phyloP scores from a whole-genome alignment of 2,888 invertebrate species.

The Sturmia bella region DNA sequence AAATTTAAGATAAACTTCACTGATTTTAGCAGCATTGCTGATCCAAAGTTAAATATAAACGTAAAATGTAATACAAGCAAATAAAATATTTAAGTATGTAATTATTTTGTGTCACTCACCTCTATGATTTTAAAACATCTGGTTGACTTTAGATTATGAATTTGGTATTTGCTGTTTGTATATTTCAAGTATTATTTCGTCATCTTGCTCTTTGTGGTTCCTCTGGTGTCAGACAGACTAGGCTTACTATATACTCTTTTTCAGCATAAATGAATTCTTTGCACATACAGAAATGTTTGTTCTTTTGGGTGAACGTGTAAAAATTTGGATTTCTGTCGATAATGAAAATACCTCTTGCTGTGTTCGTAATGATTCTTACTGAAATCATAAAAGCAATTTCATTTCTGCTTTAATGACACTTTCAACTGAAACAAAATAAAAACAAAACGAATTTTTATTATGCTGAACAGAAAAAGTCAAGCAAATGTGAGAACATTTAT shows the following conservation, averaged over 20 bases:
- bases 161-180: constrained; percentile 34
- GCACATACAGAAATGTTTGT: not conserved
- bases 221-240: not conserved
- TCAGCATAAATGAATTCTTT: not conserved
- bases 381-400: constrained; percentile 66
- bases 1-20: too few relatives aligned
- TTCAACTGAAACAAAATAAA: constrained; percentile 42
- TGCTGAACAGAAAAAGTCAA: constrained; percentile 3
- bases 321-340: constrained; percentile 41
- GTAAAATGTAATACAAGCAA: too few relatives aligned
- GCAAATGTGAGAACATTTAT: not conserved
- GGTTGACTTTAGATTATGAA: constrained; percentile 4
- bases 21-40: too few relatives aligned
- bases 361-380: constrained; percentile 58
- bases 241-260: constrained; percentile 9
- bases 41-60: too few relatives aligned
- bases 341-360: constrained; percentile 67
- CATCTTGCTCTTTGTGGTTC: constrained; percentile 57
- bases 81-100: not conserved
- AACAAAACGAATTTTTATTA: constrained; percentile 32
- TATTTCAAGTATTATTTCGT: constrained; percentile 45
- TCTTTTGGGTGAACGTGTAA: not conserved
- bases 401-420: constrained; percentile 64
- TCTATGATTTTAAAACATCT: constrained; percentile 43
- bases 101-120: constrained; percentile 18